phyloP scores from a whole-genome alignment of 2,888 invertebrate genomes.

The Antheraea assamensis region DNA sequence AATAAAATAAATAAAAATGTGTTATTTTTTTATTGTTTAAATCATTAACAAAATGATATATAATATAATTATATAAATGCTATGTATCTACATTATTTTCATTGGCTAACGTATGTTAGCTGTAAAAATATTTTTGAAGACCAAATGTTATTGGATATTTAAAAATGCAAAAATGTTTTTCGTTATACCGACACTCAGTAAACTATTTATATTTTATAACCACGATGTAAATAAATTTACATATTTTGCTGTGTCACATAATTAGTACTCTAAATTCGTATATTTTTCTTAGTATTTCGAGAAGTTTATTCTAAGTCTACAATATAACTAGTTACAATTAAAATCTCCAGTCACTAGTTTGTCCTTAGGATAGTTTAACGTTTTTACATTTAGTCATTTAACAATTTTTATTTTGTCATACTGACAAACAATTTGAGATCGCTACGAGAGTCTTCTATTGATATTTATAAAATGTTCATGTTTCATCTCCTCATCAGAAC shows the following conservation, averaged over 20 bases:
- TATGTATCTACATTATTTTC: not conserved
- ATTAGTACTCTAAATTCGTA: not conserved
- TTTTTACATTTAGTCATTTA: not conserved
- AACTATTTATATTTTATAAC: not conserved
- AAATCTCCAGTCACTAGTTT: not conserved
- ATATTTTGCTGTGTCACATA: not conserved
- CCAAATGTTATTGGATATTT: not conserved
- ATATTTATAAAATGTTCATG: not conserved
- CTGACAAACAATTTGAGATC: constrained; percentile 16
- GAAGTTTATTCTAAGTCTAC: not conserved
- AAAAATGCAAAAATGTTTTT: not conserved
- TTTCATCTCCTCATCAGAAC: not conserved
- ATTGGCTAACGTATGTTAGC: not conserved
- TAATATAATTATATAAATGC: not conserved
- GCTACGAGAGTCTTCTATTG: not conserved
- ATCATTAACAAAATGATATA: not conserved
- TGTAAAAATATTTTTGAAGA: not conserved
- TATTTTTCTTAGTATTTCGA: constrained; percentile 16
- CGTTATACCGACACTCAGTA: not conserved
- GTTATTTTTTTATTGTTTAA: not conserved
- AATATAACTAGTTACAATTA: not conserved
- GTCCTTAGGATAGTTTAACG: not conserved
- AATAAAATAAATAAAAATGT: not conserved
- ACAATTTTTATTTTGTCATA: constrained; percentile 9
- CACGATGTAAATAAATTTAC: not conserved